phyloP scores from a whole-genome alignment of 23 tunicate genomes.

The Trididemnum clinides region DNA sequence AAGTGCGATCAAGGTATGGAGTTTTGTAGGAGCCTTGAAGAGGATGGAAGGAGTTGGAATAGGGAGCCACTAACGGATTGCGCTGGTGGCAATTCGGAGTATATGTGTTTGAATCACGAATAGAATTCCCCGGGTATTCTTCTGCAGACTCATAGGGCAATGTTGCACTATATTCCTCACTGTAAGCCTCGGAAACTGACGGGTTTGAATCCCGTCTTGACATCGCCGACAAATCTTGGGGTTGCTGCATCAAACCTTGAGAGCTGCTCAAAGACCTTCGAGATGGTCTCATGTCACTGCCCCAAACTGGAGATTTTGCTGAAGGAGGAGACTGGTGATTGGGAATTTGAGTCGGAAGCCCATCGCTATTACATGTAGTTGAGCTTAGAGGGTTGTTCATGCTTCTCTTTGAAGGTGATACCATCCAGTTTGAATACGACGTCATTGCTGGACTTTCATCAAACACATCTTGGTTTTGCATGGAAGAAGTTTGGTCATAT shows the following conservation, averaged over 20 bases:
- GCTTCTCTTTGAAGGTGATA: background rate
- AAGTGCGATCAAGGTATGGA: background rate
- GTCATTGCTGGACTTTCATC: background rate
- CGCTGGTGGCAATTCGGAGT: slow-evolving; percentile 20
- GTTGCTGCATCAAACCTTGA: background rate
- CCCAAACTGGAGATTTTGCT: background rate
- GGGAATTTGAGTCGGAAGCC: background rate
- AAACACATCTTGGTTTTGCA: background rate
- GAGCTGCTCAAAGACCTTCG: background rate
- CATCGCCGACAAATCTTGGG: slow-evolving; percentile 39
- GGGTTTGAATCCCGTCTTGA: background rate
- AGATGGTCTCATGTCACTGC: slow-evolving; percentile 14
- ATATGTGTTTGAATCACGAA: background rate
- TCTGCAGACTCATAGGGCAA: background rate
- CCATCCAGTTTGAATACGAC: slow-evolving; percentile 42
- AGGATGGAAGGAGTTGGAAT: background rate
- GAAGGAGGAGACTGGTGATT: slow-evolving; percentile 7
- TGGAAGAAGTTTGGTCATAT: background rate
- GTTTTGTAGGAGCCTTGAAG: background rate
- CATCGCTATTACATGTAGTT: background rate
- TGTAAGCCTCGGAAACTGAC: background rate
- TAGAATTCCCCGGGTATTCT: background rate
- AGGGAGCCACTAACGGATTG: background rate
- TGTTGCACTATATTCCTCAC: background rate
- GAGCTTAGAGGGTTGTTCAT: background rate